Evolutionary conservation across 1,140 invertebrate species (phyloP).

Genomic region (Aphidius ervi): DNA sequence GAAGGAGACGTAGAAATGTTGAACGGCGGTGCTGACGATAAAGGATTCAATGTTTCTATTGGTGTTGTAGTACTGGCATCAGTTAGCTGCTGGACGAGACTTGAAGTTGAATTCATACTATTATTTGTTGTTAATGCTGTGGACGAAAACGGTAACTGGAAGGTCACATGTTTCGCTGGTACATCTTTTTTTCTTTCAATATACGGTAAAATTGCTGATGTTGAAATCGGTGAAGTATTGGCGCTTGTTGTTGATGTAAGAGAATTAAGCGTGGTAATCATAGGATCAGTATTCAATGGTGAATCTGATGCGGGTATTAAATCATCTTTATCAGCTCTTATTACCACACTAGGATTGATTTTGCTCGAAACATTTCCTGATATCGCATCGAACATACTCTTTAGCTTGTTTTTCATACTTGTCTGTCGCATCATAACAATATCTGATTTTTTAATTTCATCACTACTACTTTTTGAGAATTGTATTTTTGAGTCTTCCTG

Average conservation of each 20-base stretch:
- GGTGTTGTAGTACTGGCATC: not conserved
- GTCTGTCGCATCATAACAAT: conserved; percentile 47
- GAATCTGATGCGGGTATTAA: conserved; percentile 8
- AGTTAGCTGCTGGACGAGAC: not conserved
- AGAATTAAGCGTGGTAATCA: conserved; percentile 34
- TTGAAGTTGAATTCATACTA: not conserved
- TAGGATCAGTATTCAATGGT: conserved; percentile 1
- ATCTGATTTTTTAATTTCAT: conserved; percentile 48
- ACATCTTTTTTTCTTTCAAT: conserved; percentile 26
- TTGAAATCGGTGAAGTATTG: conserved; percentile 45
- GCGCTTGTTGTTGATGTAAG: conserved; percentile 41
- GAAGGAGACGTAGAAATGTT: not conserved
- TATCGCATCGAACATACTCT: conserved; percentile 51
- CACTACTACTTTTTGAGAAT: conserved; percentile 40
- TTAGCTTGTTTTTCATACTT: conserved; percentile 45
- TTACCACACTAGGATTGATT: conserved; percentile 47
- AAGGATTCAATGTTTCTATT: not conserved
- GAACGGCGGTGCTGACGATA: not conserved
- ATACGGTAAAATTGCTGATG: conserved; percentile 38
- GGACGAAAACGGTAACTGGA: conserved; percentile 26
- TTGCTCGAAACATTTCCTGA: conserved; percentile 46
- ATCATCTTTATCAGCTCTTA: conserved; percentile 44
- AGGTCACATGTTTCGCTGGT: conserved; percentile 36
- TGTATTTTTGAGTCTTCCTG: conserved; percentile 36
- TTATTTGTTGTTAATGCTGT: not conserved